Conservation (phyloP, 1,140 invertebrate species). For the Gryon sp. region DNA sequence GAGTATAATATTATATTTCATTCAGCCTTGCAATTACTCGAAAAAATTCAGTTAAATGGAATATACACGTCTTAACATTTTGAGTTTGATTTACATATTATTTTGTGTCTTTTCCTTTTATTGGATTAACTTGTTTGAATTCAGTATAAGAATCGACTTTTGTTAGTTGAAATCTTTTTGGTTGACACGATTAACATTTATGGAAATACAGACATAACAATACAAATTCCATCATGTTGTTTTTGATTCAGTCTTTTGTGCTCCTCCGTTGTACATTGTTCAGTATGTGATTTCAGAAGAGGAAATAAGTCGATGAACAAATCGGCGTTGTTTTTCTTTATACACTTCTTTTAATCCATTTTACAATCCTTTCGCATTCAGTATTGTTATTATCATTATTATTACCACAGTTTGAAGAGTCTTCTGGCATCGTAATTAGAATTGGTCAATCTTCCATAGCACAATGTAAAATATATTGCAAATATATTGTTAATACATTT, state of each 20-base stretch:
- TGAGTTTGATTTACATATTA: neutral
- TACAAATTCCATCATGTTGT: constrained; percentile 62
- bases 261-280: constrained; percentile 62
- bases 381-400: constrained; percentile 16
- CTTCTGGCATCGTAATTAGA: no score
- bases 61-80: constrained; percentile 2
- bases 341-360: constrained; percentile 4
- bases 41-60: constrained; percentile 21
- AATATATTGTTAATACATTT: no score
- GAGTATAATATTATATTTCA: constrained; percentile 46
- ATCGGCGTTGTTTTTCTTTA: constrained; percentile 26
- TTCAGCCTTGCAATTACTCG: constrained; percentile 32
- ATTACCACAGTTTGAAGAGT: no score
- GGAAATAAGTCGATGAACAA: constrained; percentile 59
- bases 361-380: constrained; percentile 6
- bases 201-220: constrained; percentile 60
- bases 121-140: neutral
- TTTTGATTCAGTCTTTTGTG: constrained; percentile 63
- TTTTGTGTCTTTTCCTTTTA: constrained; percentile 9
- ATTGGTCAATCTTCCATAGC: no score
- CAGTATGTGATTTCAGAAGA: constrained; percentile 55
- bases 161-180: constrained; percentile 30
- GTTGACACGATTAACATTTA: constrained; percentile 58
- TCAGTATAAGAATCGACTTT: neutral
- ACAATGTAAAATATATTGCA: no score